phyloP scores from a whole-genome alignment of 1,140 invertebrate genomes.

The Ladona fulva region DNA sequence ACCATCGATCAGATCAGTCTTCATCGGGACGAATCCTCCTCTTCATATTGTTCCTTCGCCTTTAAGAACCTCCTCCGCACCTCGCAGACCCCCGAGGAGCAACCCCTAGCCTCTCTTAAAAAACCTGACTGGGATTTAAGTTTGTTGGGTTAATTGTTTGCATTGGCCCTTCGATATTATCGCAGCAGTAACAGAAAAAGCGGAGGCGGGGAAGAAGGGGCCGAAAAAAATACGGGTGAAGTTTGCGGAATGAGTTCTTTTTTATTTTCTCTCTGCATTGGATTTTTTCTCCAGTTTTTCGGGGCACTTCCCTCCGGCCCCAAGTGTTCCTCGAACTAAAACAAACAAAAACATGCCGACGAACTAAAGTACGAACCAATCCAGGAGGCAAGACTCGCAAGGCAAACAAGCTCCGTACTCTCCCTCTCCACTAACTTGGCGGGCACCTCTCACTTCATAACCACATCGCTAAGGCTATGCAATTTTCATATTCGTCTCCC shows the following conservation, averaged over 20 bases:
- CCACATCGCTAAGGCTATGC: no score
- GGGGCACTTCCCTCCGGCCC: background rate
- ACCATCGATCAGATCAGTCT: no score
- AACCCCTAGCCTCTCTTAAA: no score
- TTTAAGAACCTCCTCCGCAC: no score
- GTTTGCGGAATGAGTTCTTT: background rate
- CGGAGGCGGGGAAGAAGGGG: background rate
- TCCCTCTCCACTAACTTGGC: no score
- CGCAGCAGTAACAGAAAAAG: background rate
- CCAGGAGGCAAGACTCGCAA: background rate
- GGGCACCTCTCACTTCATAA: no score
- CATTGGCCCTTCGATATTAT: background rate
- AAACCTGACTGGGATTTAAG: background rate
- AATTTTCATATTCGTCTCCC: no score
- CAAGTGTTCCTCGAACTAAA: background rate
- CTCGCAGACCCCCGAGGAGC: no score
- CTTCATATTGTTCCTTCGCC: no score
- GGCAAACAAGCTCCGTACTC: background rate
- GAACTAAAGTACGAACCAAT: background rate
- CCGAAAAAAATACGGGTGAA: background rate
- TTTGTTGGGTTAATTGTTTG: background rate
- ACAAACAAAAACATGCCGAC: conserved; percentile 3
- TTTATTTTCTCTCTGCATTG: background rate
- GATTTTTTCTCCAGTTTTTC: background rate
- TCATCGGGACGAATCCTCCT: no score